Percentiles rank a stretch among this genome's conserved stretches.
Evolutionary conservation across 2,113 vertebrate genomes (phyloP).

Genomic region (Mustelus asterias): DNA sequence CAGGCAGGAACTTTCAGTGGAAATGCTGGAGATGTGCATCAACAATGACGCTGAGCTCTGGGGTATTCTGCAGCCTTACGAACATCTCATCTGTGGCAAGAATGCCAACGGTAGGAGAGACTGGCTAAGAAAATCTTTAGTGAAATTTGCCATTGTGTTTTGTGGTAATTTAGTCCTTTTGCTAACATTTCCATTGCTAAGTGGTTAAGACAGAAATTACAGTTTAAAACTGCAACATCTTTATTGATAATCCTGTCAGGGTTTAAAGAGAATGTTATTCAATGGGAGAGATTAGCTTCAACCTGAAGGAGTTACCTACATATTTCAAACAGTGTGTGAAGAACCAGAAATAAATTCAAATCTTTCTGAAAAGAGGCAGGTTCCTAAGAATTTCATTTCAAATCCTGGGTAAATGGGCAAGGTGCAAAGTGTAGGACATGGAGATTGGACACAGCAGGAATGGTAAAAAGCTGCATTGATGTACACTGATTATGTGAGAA

Average conservation of each 20-base stretch:
- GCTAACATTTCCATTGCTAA: background rate
- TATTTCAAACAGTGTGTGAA: background rate
- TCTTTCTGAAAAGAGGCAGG: too few relatives aligned
- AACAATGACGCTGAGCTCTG: constrained; percentile 95
- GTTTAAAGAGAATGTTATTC: background rate
- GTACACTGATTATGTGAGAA: background rate
- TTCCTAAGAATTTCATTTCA: too few relatives aligned
- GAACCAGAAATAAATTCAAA: background rate
- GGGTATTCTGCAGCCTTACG: constrained; percentile 90
- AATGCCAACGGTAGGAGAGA: constrained; percentile 80
- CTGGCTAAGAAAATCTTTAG: background rate
- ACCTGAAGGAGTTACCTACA: too few relatives aligned
- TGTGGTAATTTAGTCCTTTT: background rate
- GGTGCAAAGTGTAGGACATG: background rate
- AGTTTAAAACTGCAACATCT: background rate
- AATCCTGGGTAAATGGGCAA: background rate
- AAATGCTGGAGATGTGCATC: constrained; percentile 79
- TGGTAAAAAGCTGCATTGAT: background rate
- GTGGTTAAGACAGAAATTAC: background rate
- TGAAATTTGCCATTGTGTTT: background rate
- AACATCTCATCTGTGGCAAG: constrained; percentile 96
- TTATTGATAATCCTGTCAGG: background rate
- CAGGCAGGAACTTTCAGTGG: constrained; percentile 59
- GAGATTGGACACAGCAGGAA: background rate
- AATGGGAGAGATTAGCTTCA: background rate